Evolutionary conservation across 2,888 invertebrate genomes (phyloP).

Genomic region (Drosophila formosana): DNA sequence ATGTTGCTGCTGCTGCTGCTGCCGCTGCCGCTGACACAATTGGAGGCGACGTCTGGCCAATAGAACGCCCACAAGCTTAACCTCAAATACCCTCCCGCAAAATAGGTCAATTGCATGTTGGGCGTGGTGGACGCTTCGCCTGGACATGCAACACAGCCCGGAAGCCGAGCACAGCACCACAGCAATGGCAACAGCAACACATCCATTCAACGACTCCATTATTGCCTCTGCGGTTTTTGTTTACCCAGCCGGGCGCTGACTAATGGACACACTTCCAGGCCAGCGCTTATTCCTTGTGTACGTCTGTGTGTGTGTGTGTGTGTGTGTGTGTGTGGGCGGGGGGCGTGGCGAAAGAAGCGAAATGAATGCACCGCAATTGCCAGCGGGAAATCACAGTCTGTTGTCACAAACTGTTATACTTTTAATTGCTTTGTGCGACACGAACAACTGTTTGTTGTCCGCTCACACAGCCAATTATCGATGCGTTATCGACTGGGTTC

Average conservation of each 20-base stretch:
- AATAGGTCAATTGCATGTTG: constrained; percentile 66
- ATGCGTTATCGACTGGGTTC: background rate
- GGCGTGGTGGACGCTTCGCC: constrained; percentile 11
- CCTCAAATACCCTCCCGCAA: constrained; percentile 27
- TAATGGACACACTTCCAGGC: constrained; percentile 40
- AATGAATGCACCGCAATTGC: background rate
- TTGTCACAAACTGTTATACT: background rate
- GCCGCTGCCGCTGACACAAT: constrained; percentile 14
- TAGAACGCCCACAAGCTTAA: constrained; percentile 47
- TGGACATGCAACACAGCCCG: constrained; percentile 9
- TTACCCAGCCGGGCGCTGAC: constrained; percentile 17
- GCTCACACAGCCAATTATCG: background rate
- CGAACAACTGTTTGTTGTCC: background rate
- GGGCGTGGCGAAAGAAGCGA: background rate
- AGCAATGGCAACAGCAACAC: background rate
- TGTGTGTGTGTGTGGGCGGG: too few species aligned
- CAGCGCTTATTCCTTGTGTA: constrained; percentile 25
- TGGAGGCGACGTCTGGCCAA: constrained; percentile 29
- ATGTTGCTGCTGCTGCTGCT: background rate
- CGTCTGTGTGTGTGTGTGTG: constrained; percentile 4
- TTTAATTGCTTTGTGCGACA: background rate
- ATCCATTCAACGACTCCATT: constrained; percentile 30
- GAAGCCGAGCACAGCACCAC: constrained; percentile 10
- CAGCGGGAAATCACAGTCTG: background rate
- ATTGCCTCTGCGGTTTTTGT: constrained; percentile 21